Percentiles rank a stretch among this genome's conserved stretches.
These are phyloP conservation scores for Theristicus caerulescens DNA, from an alignment of 2,113 vertebrate species.

Conservation along the genomic window DNA sequence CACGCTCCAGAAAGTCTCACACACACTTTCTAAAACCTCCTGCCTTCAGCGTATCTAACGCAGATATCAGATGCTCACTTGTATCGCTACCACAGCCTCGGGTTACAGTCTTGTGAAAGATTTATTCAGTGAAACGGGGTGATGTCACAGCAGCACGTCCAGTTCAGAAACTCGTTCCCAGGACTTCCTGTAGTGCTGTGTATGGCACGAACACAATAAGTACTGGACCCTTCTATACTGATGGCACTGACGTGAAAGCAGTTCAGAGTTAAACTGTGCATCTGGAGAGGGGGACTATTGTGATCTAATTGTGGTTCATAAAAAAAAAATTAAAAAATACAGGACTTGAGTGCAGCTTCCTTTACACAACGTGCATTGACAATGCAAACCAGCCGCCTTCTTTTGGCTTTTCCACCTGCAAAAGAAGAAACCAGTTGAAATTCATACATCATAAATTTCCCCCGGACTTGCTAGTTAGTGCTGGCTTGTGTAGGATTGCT, in stretches of 20 bases:
- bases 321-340: background rate
- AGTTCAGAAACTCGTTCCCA: background rate
- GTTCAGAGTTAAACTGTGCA: background rate
- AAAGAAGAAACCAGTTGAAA: background rate
- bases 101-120: background rate
- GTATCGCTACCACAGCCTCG: background rate
- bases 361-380: conserved; percentile 77
- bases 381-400: conserved; percentile 88
- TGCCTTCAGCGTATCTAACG: background rate
- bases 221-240: background rate
- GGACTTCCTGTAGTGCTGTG: background rate
- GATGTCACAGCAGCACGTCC: background rate
- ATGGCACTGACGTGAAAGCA: background rate
- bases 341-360: background rate
- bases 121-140: background rate
- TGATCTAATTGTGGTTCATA: background rate
- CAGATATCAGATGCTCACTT: background rate
- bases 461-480: background rate
- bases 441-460: background rate
- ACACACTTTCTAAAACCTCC: background rate
- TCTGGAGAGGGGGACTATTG: background rate
- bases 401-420: conserved; percentile 78
- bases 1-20: background rate
- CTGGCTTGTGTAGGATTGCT: background rate
- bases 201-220: background rate